Base-by-base conservation (phyloP, 2,797 vertebrate genomes). In the Lophotriccus pileatus region DNA sequence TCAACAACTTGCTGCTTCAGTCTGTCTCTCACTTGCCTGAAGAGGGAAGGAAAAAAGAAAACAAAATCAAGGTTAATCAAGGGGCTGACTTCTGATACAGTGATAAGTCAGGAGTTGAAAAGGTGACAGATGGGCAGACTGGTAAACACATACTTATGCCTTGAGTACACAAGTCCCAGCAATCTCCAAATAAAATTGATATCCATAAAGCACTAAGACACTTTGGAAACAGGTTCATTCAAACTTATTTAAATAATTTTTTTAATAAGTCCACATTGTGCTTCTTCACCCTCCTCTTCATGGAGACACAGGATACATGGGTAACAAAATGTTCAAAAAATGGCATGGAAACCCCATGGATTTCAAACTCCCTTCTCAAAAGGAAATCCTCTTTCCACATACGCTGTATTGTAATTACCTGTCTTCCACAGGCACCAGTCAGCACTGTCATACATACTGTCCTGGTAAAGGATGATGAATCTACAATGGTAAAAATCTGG, bases 1-100 rank as follows among this genome's bases (percentile, higher is more conserved):
- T 98, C 97, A 82, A 95, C 74, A 67, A 99, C 98, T 93, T 99
- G 98, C 64, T 97, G 97, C 97, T 99, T 99, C 87, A 99, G 97
- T 81, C 96, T 98, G 64, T 98, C 97, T 87, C 96, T 98, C 96
- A 99, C 98, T 98, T 99, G 98, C 81, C 99, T 99, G 95, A 83
- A 85, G 43, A 77, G 13, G 4, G 7, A 1, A 4, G 2, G 50
- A 32, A 53, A 39, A 73, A 56, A 34, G 22, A 56, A 72, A 39
- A 58, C 3, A 49, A 30, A 74, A 23, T 21, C 12, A 87, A 62
- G 25, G n/a, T 97, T 95, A 96, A 66, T 14, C 28, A 84, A 4
- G 1, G 24, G 28, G 25, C 9, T 84, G 56, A 93, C 59, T 93
- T 92, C 47, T 94, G 28, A 91, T 49, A 83, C 7, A 75, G 21